Evolutionary conservation across 2,888 invertebrate species (phyloP), one percentile per base, ranked within the genome.

Genomic region (Alsophila aescularia): DNA sequence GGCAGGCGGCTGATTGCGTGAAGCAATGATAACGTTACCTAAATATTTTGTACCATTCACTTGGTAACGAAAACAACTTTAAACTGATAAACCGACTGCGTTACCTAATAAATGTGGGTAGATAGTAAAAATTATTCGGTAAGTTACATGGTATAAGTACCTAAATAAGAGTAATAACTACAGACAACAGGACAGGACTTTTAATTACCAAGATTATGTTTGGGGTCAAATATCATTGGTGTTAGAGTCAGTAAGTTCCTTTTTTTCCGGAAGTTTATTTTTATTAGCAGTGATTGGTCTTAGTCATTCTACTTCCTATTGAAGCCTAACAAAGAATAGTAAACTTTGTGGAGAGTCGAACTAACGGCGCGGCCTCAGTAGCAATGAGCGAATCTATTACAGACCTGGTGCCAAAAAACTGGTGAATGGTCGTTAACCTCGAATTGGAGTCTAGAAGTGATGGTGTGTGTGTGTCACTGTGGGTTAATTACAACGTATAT

Each of bases 401-500:
- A 34, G n/a, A 14, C 18, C 29, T 15, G 51, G 35, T 59, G 60
- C 60, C 57, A 57, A 65, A 55, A 60, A 62, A 56, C 58, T 58
- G 52, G 58, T 42, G 50, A 47, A 55, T 56, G 56, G 60, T 57
- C 60, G 42, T 60, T 58, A 45, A 65, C 60, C 64, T 58, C 58
- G 27, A 52, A 61, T 53, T 29, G 31, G 53, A 44, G 14, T 41
- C 31, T 29, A 43, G 27, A 8, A 27, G 27, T 8, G 1, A 2
- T 27, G 7, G 27, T 27, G 2, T 4, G 24, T 29, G 32, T 64
- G 61, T 61, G 50, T 61, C 63, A 61, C 45, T 32, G n/a, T 27
- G 39, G 48, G 34, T 43, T 48, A 39, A 36, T 31, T 36, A 27
- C 18, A 18, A 18, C 5, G 5, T 1, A 24, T 6, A 24, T 24